Evolutionary conservation across 2,113 vertebrate species (phyloP), one percentile per base, ranked within the genome.

Genomic region (Entelurus aequoreus): DNA sequence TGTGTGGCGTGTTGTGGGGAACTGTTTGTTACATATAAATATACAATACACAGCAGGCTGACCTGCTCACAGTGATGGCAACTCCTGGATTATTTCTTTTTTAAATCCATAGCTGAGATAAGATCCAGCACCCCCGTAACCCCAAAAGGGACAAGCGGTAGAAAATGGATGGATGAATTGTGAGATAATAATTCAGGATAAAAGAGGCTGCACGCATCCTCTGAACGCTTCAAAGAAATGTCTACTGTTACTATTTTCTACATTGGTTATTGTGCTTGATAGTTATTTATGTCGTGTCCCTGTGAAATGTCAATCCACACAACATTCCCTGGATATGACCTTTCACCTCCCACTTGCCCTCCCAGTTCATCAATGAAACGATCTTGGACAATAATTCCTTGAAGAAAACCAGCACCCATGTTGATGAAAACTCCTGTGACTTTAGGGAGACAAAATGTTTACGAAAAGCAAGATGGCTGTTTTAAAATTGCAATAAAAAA

Each of bases 51-150:
- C 72, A 62, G 78, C 62, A 61, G 65, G 35, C 66, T 51, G 62
- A 63, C 74, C 76, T 69, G 78, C 69, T 72, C 75, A 58, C 63
- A 72, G 47, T 38, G 38, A 82, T 63, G 61, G 59, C 6, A 3
- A 61, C 36, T 69, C 79, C 81, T 72, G 37, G 4, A 68, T 52
- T 49, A 66, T 52, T 64, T 72, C 42, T 47, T 71, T 42, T 68
- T 69, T 4, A 0, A 58, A 54, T 60, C 42, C 55, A 54, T 64
- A 78, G 59, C 49, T 48, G 77, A 19, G 19, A 19, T 19, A 19
- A 2, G 19, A 1, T 19, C 19, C 19, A 19, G 19, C 19, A 19
- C 19, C 19, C 19, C 19, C 19, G 19, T 19, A 1, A 19, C 19
- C 19, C 19, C 19, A 19, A 19, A 19, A 19, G 19, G 19, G 19